Percentiles rank a stretch among this genome's conserved stretches.
These are phyloP conservation scores for Ageneiosus marmoratus DNA, from an alignment of 2,113 vertebrate species.

Conservation along the genomic window DNA sequence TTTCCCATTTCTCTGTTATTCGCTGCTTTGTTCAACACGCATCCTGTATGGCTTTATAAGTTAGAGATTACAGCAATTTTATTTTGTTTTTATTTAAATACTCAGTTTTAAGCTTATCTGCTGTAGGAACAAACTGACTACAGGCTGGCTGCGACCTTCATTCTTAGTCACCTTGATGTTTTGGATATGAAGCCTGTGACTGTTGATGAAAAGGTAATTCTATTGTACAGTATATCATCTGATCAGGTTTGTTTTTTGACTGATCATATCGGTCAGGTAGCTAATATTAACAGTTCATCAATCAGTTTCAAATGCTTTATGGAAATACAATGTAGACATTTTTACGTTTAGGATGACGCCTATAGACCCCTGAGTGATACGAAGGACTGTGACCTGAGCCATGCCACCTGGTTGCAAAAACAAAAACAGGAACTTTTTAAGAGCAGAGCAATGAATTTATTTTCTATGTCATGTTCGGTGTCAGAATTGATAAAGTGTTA, in stretches of 20 bases:
- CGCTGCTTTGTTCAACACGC: neutral
- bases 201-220: slow-evolving; percentile 84
- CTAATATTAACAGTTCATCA: neutral
- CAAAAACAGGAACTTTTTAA: neutral
- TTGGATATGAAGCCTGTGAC: slow-evolving; percentile 82
- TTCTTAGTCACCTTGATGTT: slow-evolving; percentile 77
- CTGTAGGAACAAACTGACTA: slow-evolving; percentile 80
- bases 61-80: neutral
- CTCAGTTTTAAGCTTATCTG: slow-evolving; percentile 5
- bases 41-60: neutral
- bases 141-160: slow-evolving; percentile 80
- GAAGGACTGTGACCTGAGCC: neutral
- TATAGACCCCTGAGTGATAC: neutral
- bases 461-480: neutral
- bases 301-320: neutral
- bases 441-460: neutral
- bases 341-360: neutral
- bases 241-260: neutral
- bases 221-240: no score
- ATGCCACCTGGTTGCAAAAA: neutral
- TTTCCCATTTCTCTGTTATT: neutral
- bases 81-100: neutral
- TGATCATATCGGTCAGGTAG: neutral
- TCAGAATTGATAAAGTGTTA: neutral
- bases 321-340: neutral